Evolutionary conservation across 2,888 invertebrate species (phyloP), one percentile per base, ranked within the genome.

Genomic region (Trachelus troglodyta): DNA sequence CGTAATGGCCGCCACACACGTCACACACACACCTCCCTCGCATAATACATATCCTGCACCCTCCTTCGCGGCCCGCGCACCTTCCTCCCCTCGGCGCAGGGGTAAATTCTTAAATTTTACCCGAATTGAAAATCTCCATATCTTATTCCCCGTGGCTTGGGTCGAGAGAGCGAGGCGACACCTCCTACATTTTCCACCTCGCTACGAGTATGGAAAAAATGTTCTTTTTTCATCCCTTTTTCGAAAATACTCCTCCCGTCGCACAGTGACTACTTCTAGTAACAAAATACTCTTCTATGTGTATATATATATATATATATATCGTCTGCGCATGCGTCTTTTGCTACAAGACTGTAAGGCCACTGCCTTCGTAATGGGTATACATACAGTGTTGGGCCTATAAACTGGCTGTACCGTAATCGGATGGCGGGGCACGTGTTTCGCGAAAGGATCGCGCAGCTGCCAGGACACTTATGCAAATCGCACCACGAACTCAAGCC

Each of bases 401-500:
- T 56, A 56, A 56, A 15, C 56, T 56, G 23, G 56, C 56, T 56
- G 56, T 56, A 56, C 56, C 23, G 23, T 87, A 87, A 89, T 89
- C 88, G 87, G 86, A 87, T 86, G 88, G 86, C 84, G 83, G 83
- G 88, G 86, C 89, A 89, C 89, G 89, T 89, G 89, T 89, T 89
- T 87, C 85, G 85, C 86, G 85, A 84, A 85, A 31, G 83, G 83
- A 79, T 76, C 83, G 84, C 87, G 79, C 90, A 89, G 90, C 90
- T 90, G 89, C 88, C 87, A 86, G 87, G 89, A 89, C 89, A 90
- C 88, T 90, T 90, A 90, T 90, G 90, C 89, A 90, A 90, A 90
- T 90, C 86, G 85, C 78, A 84, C 84, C 84, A 83, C 84, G 85
- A 83, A 84, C 85, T 85, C 82, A 79, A 77, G 76, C 85, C 81